Base-by-base conservation (phyloP, 2,113 vertebrate genomes). In the Zosterops hypoxanthus region DNA sequence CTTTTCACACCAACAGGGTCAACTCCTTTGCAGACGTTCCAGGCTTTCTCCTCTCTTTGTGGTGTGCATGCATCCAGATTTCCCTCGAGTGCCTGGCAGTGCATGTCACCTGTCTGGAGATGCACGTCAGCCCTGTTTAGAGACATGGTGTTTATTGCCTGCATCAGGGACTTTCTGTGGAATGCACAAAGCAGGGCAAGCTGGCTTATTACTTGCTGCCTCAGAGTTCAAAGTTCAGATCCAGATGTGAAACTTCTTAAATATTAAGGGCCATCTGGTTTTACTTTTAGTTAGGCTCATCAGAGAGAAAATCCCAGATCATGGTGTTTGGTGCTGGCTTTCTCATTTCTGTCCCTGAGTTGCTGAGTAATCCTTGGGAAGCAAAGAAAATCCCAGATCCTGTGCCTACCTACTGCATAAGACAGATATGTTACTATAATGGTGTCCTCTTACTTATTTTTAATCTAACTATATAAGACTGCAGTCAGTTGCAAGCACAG, bases 371-470 rank as follows among this genome's bases (percentile, higher is more conserved):
- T 68, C 88, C 78, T 46, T 31, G 29, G 55, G 33, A 92, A 88
- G 71, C 59, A 69, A 89, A 92, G 85, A 82, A 79, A 69, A 90
- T 19, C 66, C 36, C 0, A 0, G 66, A 65, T 61, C 64, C 46
- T 82, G 71, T 73, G 82, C 53, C 63, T 25, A 86, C 59, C 78
- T 87, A 59, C 47, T 24, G 57, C 9, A 3, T 31, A 65, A 89
- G 28, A 81, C 8, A 52, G 8, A 18, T 4, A 50, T 7, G 57
- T 77, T 94, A 82, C 66, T 85, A 82, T 92, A 95, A 85, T 14
- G 44, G 42, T 63, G 33, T 63, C 47, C 12, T 82, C 66, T 85
- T 25, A 21, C 52, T 82, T 90, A 82, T 93, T 95, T 95, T 88
- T 86, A 92, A 88, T 59, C 65, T 36, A 57, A 46, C 60, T 52